Conservation (phyloP, 2,797 vertebrate genomes). For the Gambusia yucatana region DNA sequence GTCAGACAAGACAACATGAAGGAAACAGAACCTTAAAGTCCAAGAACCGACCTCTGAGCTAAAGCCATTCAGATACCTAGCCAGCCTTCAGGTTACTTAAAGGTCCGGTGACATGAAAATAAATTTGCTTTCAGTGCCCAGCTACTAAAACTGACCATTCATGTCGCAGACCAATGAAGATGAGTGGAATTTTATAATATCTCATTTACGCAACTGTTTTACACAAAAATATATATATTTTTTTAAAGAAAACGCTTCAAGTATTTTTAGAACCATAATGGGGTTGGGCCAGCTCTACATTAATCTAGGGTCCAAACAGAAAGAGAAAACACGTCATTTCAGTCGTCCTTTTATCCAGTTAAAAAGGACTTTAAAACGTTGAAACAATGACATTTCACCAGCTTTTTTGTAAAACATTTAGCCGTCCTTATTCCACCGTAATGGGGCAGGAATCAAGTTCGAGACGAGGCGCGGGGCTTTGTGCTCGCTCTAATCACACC, state of each 20-base stretch:
- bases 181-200: neutral
- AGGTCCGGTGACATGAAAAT: slow-evolving; percentile 6
- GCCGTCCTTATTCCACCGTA: too few relatives aligned
- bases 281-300: neutral
- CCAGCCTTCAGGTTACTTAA: neutral
- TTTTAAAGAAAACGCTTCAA: neutral
- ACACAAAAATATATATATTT: neutral
- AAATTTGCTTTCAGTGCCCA: slow-evolving; percentile 5
- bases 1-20: slow-evolving; percentile 16
- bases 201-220: neutral
- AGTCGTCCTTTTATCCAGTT: neutral
- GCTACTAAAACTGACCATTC: slow-evolving; percentile 2
- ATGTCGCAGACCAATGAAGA: neutral
- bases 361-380: neutral
- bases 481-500: too few relatives aligned
- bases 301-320: neutral
- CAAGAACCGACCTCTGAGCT: slow-evolving; percentile 10
- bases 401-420: too few relatives aligned
- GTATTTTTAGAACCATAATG: neutral
- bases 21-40: neutral
- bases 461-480: too few relatives aligned
- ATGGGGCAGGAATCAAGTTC: too few relatives aligned
- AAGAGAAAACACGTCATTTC: neutral
- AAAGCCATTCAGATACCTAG: slow-evolving; percentile 1
- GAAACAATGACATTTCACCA: neutral